Evolutionary conservation across 2,888 invertebrate genomes (phyloP), one percentile per base, ranked within the genome.

Genomic region (Eupithecia tripunctaria): DNA sequence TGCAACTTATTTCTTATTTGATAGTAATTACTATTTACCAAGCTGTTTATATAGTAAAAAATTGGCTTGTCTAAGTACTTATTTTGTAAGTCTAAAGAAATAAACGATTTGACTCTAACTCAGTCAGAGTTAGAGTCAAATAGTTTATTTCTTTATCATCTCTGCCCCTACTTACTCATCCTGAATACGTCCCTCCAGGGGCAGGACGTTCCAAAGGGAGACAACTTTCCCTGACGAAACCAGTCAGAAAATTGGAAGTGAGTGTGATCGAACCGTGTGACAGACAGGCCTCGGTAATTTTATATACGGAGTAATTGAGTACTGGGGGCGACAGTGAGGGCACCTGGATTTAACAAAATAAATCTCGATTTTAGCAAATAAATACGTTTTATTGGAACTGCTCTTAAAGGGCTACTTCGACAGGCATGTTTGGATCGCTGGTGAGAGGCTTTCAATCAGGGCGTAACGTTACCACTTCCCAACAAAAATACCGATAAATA

Each of bases 191-290:
- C 38, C 32, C 21, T n/a, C 0, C 14, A 15, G 21, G n/a, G 10
- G n/a, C 62, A 63, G 68, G 74, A 60, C 51, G 64, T 64, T 56
- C 68, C 56, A 25, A 36, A 64, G 74, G 71, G 70, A 73, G 75
- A 76, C 79, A 74, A 75, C 75, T 75, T 78, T 78, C 78, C 80
- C 80, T 79, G 80, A 78, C 83, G 80, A 82, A 84, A 82, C 56
- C 56, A 84, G 82, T 80, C 81, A 78, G 78, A 79, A 82, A 84
- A 82, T 82, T 82, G 82, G 81, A 76, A 77, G 27, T 63, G 72
- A 72, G 73, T 72, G 68, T 72, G 74, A 77, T 76, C 73, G 80
- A 76, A 73, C 73, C 68, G 76, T 69, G 67, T 72, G 75, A 75
- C 78, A 75, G 71, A 63, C 43, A 36, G 25, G 59, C 25, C 36